Evolutionary conservation across 2,888 invertebrate genomes (phyloP).

Genomic region (Rhagophthalmus giganteus): DNA sequence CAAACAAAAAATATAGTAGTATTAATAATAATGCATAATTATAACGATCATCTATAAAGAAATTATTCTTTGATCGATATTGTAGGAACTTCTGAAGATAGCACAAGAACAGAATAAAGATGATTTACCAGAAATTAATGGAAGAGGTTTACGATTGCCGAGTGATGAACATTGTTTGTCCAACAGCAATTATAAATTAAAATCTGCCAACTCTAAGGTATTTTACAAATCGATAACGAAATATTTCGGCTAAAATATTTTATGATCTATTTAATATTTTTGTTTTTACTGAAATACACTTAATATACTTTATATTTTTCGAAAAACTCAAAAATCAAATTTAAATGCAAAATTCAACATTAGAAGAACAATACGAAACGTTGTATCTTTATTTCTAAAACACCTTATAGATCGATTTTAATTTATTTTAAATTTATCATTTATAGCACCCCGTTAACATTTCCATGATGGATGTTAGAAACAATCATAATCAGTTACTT

Average conservation of each 20-base stretch:
- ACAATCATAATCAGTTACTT: conserved; percentile 15
- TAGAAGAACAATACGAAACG: not conserved
- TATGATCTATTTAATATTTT: too few species aligned
- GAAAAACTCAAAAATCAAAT: too few species aligned
- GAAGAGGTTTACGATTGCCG: conserved; percentile 22
- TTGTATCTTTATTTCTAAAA: too few species aligned
- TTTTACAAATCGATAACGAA: not conserved
- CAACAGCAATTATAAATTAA: conserved; percentile 24
- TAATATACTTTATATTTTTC: too few species aligned
- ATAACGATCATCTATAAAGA: too few species aligned
- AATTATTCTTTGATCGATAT: conserved; percentile 4
- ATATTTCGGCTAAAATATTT: not conserved
- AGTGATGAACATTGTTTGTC: conserved; percentile 10
- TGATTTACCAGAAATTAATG: conserved; percentile 13
- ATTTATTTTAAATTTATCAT: too few species aligned
- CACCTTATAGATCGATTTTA: too few species aligned
- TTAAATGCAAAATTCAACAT: too few species aligned
- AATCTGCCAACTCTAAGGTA: conserved; percentile 9
- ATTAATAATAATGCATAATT: not conserved
- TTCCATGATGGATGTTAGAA: conserved; percentile 14
- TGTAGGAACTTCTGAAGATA: conserved; percentile 28
- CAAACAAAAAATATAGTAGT: not conserved
- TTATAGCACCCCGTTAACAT: conserved; percentile 12
- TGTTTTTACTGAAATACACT: too few species aligned
- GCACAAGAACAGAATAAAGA: conserved; percentile 27